Percentiles rank a stretch among this genome's conserved stretches.
Evolutionary conservation across 2,113 vertebrate genomes (phyloP).

Genomic region (Puma concolor): DNA sequence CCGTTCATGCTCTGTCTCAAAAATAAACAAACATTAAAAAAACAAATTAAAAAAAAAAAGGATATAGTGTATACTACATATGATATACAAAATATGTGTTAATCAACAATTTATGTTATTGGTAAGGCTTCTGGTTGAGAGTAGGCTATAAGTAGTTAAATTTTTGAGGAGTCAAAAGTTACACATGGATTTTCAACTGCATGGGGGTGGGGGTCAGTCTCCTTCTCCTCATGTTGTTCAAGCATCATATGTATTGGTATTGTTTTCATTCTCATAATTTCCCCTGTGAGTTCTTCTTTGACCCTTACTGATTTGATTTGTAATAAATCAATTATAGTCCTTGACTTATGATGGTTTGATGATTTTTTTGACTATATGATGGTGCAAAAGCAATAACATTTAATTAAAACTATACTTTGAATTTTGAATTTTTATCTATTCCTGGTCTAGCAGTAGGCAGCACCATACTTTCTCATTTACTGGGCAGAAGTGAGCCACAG

Average conservation of each 20-base stretch:
- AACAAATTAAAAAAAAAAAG: no score
- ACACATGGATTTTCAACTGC: background rate
- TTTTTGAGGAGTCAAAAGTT: background rate
- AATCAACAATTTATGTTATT: background rate
- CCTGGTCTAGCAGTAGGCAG: background rate
- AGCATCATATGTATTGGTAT: background rate
- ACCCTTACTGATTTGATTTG: background rate
- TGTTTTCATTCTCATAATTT: conserved; percentile 4
- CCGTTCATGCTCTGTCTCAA: no score
- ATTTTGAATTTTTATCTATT: background rate
- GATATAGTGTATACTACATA: background rate
- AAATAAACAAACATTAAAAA: no score
- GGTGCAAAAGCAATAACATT: background rate
- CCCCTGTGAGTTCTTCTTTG: background rate
- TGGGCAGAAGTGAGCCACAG: background rate
- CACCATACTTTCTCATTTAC: background rate
- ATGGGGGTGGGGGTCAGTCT: background rate
- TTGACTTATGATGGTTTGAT: background rate
- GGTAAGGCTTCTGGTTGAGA: background rate
- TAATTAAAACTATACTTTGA: background rate
- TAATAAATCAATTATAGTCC: background rate
- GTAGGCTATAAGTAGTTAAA: background rate
- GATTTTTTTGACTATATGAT: background rate
- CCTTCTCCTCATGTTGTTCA: background rate
- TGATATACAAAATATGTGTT: background rate